Conservation (phyloP, 1,140 invertebrate genomes). For the Polypedilum pembai region DNA sequence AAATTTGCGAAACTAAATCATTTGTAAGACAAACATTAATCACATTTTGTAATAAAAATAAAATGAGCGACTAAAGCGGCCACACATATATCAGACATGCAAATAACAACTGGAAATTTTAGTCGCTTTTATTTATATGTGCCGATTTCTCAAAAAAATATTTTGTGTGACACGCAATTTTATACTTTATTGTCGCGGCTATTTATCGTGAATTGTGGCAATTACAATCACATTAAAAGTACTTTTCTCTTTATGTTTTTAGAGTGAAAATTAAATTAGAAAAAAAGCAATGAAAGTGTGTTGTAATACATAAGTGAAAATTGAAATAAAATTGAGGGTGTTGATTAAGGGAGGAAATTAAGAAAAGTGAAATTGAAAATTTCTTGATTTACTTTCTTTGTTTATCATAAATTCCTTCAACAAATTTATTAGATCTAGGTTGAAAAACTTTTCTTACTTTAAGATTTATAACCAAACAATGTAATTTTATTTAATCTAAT, state of each 20-base stretch:
- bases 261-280: neutral
- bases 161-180: conserved; percentile 5
- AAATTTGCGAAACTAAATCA: neutral
- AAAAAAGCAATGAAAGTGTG: neutral
- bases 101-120: neutral
- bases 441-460: no score
- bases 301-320: neutral
- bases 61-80: neutral
- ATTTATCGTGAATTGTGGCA: conserved; percentile 5
- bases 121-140: neutral
- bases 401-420: no score
- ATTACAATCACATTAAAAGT: conserved; percentile 15
- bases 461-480: no score
- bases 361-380: no score
- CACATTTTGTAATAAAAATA: neutral
- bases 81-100: conserved; percentile 1
- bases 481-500: neutral
- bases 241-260: neutral
- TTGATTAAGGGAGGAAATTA: neutral
- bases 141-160: neutral
- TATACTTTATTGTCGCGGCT: conserved; percentile 13
- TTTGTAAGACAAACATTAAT: neutral
- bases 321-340: conserved; percentile 4
- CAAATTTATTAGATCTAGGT: no score
- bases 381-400: no score